Base-by-base conservation (phyloP, 2,113 vertebrate genomes). In the Hippocampus abdominalis region DNA sequence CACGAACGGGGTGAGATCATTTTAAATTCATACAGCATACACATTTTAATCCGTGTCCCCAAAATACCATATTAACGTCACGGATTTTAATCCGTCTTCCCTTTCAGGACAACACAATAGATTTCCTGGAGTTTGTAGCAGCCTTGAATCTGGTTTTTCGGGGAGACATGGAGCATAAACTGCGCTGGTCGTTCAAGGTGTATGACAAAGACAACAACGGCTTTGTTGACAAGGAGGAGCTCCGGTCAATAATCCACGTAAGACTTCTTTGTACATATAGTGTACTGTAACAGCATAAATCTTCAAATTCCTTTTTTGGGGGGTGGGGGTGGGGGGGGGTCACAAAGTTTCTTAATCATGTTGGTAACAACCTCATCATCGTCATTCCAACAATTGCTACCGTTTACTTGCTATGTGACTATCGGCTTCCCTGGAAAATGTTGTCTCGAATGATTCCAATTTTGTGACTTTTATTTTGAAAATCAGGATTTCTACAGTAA, bases 111-210 rank as follows among this genome's bases (percentile, higher is more conserved):
- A 92, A 92, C 7, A 92, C 90, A 0, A 92, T 93, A 11, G 92
- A 92, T 73, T 92, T 93, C 78, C 84, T 93, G 0, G 91, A 93
- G 84, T 93, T 91, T 71, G 90, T 93, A 27, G 91, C 88, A 0
- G 86, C 90, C 6, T 79, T 92, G 62, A 93, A 93, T 75, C 88
- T 93, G 2, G 90, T 88, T 54, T 90, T 92, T 66, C 84, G 93
- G 7, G 91, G 91, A 48, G 85, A 91, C 73, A 73, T 91, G 77
- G 89, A 92, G 67, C 91, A 89, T 53, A 92, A 90, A 73, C 74
- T 93, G 62, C 90, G 87, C 44, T 93, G 91, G 92, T 91, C 91
- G 1, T 93, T 92, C 77, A 93, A 93, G 76, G 89, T 93, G 15
- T 92, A 91, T 0, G 91, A 93, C 76, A 90, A 86, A 66, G 88